Conservation (phyloP, 2,113 vertebrate species). For the Xyliphius kryptos region DNA sequence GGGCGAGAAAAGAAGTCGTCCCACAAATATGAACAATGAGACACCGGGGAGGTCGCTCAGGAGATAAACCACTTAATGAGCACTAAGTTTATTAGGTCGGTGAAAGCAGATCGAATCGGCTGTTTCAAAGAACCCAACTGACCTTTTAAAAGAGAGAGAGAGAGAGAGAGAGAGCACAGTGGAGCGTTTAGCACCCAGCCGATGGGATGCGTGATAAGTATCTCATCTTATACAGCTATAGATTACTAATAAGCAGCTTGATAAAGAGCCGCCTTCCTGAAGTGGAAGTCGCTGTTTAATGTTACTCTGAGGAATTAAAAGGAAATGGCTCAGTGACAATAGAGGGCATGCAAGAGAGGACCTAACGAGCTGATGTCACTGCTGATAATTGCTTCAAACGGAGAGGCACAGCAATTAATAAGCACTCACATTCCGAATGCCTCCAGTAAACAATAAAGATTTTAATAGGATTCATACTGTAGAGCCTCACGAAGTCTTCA, state of each 20-base stretch:
- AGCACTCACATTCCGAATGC: not conserved
- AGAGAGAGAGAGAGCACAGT: not conserved
- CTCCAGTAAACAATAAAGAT: not conserved
- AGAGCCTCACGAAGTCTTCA: too few relatives aligned
- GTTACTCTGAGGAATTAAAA: constrained; percentile 22
- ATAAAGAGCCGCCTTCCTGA: not conserved
- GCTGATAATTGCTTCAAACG: constrained; percentile 26
- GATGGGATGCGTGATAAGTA: constrained; percentile 14
- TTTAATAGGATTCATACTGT: not conserved
- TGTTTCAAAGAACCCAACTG: constrained; percentile 15
- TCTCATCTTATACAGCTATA: constrained; percentile 7
- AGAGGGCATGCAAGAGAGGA: constrained; percentile 6
- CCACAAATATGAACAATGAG: constrained; percentile 29
- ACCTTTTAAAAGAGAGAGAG: constrained; percentile 12
- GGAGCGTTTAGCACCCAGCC: constrained; percentile 19
- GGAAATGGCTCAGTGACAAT: constrained; percentile 23
- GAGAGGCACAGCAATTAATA: constrained; percentile 24
- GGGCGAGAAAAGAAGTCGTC: constrained; percentile 13
- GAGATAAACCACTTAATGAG: constrained; percentile 27
- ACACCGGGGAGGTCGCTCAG: constrained; percentile 13
- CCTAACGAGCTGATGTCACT: constrained; percentile 18
- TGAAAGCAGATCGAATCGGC: constrained; percentile 22
- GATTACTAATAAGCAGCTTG: constrained; percentile 32
- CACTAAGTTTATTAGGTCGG: constrained; percentile 29
- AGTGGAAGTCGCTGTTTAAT: constrained; percentile 25